A percentile compares a stretch with the other conserved stretches of the same genome.
phyloP scores from a whole-genome alignment of 35 echinoderm and acorn worm species.

The Hemicentrotus pulcherrimus region DNA sequence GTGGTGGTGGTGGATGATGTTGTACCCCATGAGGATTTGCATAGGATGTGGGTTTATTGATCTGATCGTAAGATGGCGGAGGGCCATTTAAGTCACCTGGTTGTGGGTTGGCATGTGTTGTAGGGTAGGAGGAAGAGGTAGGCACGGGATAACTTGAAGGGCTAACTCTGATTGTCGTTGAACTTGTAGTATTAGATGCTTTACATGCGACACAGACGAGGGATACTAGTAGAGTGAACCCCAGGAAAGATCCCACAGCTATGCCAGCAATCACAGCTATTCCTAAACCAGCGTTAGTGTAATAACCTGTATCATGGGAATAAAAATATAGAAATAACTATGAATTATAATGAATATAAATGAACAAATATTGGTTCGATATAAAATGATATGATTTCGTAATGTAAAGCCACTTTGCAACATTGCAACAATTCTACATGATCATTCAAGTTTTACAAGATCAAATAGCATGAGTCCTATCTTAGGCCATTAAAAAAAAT shows the following conservation, averaged over 20 bases:
- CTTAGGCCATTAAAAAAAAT: no score
- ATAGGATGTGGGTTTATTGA: neutral
- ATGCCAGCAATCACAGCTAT: neutral
- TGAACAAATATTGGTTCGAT: no score
- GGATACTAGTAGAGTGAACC: neutral
- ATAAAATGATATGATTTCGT: no score
- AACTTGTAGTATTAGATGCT: neutral
- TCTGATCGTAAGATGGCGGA: neutral
- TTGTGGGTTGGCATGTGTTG: neutral
- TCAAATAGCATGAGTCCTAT: no score
- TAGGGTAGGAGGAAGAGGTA: neutral
- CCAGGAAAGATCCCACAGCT: neutral
- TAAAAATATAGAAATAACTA: neutral
- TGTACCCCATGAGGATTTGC: neutral
- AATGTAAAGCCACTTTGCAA: no score
- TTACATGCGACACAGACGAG: neutral
- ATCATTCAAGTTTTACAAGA: no score
- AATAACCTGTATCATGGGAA: neutral
- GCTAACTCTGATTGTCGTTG: neutral
- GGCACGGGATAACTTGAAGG: neutral
- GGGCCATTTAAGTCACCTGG: neutral
- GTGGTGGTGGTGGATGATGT: neutral
- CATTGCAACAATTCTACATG: no score
- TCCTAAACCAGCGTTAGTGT: neutral
- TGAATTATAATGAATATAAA: neutral